A percentile compares a stretch with the other conserved stretches of the same genome.
phyloP scores from a whole-genome alignment of 2,113 vertebrate genomes.

The Psilopogon haemacephalus region DNA sequence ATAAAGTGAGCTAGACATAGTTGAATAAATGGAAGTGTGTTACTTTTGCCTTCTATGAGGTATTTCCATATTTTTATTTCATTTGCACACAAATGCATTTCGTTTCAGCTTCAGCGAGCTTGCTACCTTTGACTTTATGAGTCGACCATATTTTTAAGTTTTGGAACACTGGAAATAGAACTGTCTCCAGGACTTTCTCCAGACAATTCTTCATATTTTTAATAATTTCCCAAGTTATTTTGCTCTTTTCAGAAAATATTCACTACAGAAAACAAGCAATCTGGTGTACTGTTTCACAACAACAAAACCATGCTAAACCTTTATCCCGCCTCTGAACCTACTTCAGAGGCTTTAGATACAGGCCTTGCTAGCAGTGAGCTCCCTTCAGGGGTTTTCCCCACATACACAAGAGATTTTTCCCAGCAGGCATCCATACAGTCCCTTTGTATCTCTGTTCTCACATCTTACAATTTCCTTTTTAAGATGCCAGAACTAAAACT shows the following conservation, averaged over 20 bases:
- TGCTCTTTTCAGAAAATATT: background rate
- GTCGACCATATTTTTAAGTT: background rate
- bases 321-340: background rate
- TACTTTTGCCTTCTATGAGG: background rate
- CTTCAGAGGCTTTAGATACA: background rate
- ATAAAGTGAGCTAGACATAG: background rate
- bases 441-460: background rate
- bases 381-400: background rate
- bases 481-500: background rate
- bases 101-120: background rate
- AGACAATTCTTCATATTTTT: background rate
- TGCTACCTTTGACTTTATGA: background rate
- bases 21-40: background rate
- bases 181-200: background rate
- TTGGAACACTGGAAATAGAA: background rate
- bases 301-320: background rate
- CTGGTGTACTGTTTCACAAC: background rate
- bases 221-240: background rate
- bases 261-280: background rate
- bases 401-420: background rate
- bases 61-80: background rate
- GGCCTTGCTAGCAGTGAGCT: background rate
- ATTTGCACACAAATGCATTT: background rate
- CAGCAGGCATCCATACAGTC: background rate
- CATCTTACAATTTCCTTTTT: accelerated